Evolutionary conservation across 2,888 invertebrate genomes (phyloP), one percentile per base, ranked within the genome.

Genomic region (Eupithecia tripunctaria): DNA sequence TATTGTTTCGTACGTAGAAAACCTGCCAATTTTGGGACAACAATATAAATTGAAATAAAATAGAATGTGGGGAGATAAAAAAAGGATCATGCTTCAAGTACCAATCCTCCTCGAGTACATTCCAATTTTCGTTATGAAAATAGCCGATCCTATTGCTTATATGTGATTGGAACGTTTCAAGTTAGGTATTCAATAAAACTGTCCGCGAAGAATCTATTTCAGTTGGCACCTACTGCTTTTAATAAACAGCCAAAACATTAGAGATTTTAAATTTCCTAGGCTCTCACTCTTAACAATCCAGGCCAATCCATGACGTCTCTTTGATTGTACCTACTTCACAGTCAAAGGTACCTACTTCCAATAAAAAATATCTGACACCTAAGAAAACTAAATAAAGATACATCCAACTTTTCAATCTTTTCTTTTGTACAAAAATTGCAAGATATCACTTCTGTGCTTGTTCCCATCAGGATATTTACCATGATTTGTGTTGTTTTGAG

Each of bases 1-100:
- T 25, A 25, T 56, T 56, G 56, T 56, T 56, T 14, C 7, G 25
- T 56, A 25, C 25, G 56, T 14, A 2, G 56, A 56, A 56, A 56
- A 56, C 56, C 25, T 14, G 25, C 21, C 25, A 25, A 56, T 14
- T 56, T 2, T 5, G 25, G 12, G 14, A 25, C 56, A 25, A 25
- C 56, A 25, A 56, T 56, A 25, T 56, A 56, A 25, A 56, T 51
- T 25, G 51, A 56, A 56, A 56, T 56, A 25, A 56, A 56, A 56
- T 56, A 25, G 56, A 56, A 56, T 25, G 3, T 10, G 51, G 47
- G n/a, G 47, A 51, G 47, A 56, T 56, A 56, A 12, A 56, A 47
- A 56, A 25, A 56, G 12, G 21, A 56, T 56, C 25, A 56, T 56
- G 25, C 56, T 5, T 25, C 12, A 5, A 56, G 56, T 56, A 56